Evolutionary conservation across 2,113 vertebrate species (phyloP).

Genomic region (Seriola quinqueradiata): DNA sequence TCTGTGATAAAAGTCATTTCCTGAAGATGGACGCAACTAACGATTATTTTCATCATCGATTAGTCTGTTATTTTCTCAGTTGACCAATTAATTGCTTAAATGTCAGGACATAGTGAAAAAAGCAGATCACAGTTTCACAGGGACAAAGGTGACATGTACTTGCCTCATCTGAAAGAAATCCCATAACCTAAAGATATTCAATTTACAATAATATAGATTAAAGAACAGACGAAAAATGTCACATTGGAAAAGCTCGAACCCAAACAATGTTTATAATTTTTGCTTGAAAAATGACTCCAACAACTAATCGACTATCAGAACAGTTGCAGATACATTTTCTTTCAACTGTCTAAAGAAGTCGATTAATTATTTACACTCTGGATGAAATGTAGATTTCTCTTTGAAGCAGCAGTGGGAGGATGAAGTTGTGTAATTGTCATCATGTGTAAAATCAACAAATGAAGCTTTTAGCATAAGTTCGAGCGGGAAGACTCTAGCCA

Average conservation of each 20-base stretch:
- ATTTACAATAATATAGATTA: background rate
- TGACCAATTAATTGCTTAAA: constrained; percentile 12
- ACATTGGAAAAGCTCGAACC: background rate
- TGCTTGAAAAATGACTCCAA: background rate
- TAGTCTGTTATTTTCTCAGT: background rate
- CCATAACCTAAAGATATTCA: background rate
- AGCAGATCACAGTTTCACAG: background rate
- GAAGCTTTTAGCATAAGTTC: background rate
- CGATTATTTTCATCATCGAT: background rate
- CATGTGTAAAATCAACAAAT: background rate
- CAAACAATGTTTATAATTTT: background rate
- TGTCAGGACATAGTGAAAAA: constrained; percentile 15
- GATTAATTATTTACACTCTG: background rate
- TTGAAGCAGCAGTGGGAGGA: constrained; percentile 13
- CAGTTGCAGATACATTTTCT: background rate
- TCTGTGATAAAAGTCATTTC: background rate
- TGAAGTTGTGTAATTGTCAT: background rate
- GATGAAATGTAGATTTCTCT: background rate
- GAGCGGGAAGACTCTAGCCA: background rate
- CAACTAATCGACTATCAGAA: background rate
- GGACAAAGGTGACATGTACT: constrained; percentile 1
- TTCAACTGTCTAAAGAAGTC: background rate
- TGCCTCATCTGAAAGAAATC: background rate
- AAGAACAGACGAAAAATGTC: background rate
- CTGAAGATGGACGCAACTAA: background rate